A percentile compares a stretch with the other conserved stretches of the same genome.
phyloP scores from a whole-genome alignment of 2,113 vertebrate species.

The Engystomops pustulosus region DNA sequence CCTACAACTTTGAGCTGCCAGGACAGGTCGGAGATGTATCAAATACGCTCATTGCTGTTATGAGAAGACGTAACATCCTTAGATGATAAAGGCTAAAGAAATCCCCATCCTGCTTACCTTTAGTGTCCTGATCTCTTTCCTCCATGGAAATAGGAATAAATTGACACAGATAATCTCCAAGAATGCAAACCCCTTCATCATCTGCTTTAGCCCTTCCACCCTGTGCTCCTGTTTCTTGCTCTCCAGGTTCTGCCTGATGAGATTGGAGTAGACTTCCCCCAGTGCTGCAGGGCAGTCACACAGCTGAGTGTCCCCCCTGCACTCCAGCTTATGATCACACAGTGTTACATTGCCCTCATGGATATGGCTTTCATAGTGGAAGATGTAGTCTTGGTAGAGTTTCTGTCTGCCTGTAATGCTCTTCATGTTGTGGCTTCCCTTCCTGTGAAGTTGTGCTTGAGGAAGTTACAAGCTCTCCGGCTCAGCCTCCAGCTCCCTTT shows the following conservation, averaged over 20 bases:
- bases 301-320: neutral
- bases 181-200: constrained; percentile 66
- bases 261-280: constrained; percentile 43
- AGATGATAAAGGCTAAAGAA: no score
- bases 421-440: constrained; percentile 56
- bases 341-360: constrained; percentile 45
- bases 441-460: neutral
- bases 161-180: constrained; percentile 72
- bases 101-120: constrained; percentile 62
- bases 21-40: no score
- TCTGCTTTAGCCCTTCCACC: constrained; percentile 3
- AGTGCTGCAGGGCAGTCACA: neutral
- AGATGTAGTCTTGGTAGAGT: constrained; percentile 57
- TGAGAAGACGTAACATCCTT: no score
- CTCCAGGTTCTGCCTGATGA: constrained; percentile 56
- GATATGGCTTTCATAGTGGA: constrained; percentile 53
- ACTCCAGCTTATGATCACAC: constrained; percentile 59
- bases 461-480: constrained; percentile 29
- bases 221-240: neutral
- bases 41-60: no score
- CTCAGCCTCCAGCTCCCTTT: neutral
- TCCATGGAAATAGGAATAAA: constrained; percentile 70
- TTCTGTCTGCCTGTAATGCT: neutral
- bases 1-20: no score
- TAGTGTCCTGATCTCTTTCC: constrained; percentile 70